Base-by-base conservation (phyloP, 1,140 invertebrate genomes). In the Odontomachus brunneus region DNA sequence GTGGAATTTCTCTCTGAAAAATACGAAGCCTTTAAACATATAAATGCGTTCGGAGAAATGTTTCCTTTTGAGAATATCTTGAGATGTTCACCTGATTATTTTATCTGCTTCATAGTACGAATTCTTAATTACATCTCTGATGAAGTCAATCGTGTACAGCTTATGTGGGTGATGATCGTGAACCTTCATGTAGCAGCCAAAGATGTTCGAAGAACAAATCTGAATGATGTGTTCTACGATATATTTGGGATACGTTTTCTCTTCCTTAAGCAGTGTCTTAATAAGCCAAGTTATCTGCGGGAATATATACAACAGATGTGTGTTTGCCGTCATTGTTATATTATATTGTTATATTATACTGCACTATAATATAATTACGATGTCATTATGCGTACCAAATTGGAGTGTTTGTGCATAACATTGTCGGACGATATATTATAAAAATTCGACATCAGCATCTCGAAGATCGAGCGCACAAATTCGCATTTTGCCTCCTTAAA, bases 81-180 rank as follows among this genome's bases (percentile, higher is more conserved):
- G 11, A 66, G 19, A 82, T 65, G 12, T 72, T 84, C 0, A 93
- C 93, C 85, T 92, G 11, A 92, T 86, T 5, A 24, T 22, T 51
- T 44, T 22, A 74, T 88, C 86, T 49, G 91, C 85, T 22, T 78
- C 84, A 48, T 92, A 94, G 65, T 93, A 86, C 29, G 62, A 7
- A 87, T 88, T 94, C 49, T 38, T 53, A n/a, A 88, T 82, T 59
- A 94, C 74, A 55, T 84, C 84, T 67, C 62, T 84, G 14, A 94
- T 78, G 29, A 94, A 85, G 38, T 94, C 91, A 14, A 90, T 72
- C 2, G 92, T 90, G 19, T 93, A 89, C 63, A 90, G 75, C 85
- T 88, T 93, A 55, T 93, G 92, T 0, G 92, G 91, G 89, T 94
- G 93, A 53, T 87, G 75, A n/a, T 93, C 91, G 38, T 91, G 90